A percentile compares a stretch with the other conserved stretches of the same genome.
Evolutionary conservation across 2,113 vertebrate genomes (phyloP).

Genomic region (Leiothrix lutea): DNA sequence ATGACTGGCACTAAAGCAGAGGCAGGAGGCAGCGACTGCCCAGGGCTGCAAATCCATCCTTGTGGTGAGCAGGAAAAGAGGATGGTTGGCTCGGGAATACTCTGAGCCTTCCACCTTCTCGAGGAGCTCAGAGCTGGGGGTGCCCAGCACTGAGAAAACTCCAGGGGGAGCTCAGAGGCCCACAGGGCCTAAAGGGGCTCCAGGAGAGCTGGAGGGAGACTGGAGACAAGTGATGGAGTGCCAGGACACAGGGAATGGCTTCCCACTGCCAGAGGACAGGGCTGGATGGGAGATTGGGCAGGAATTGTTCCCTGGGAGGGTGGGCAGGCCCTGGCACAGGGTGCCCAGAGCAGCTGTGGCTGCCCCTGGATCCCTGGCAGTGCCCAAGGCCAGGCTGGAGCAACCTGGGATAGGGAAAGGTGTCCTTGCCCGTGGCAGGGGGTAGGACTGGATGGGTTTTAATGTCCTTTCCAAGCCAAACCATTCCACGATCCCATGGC

Average conservation of each 20-base stretch:
- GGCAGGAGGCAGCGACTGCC: neutral
- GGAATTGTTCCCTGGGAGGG: neutral
- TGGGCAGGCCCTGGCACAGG: neutral
- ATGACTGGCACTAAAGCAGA: neutral
- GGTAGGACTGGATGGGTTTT: neutral
- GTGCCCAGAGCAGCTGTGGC: neutral
- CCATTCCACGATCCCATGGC: neutral
- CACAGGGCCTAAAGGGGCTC: neutral
- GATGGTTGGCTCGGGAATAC: neutral
- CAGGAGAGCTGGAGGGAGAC: neutral
- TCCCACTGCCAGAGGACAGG: neutral
- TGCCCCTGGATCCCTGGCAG: neutral
- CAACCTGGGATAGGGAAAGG: rapidly evolving
- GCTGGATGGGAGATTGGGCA: rapidly evolving
- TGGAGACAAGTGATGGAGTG: rapidly evolving
- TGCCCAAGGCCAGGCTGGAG: neutral
- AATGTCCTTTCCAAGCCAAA: neutral
- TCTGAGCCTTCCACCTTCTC: neutral
- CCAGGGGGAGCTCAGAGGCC: neutral
- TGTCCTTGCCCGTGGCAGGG: neutral
- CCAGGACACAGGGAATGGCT: neutral
- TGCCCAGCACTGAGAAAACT: neutral
- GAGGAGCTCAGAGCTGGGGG: neutral
- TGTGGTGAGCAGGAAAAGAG: neutral
- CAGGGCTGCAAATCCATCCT: neutral